These are phyloP conservation scores for Liposcelis brunnea DNA, from an alignment of 2,888 invertebrate species.

Conservation along the genomic window DNA sequence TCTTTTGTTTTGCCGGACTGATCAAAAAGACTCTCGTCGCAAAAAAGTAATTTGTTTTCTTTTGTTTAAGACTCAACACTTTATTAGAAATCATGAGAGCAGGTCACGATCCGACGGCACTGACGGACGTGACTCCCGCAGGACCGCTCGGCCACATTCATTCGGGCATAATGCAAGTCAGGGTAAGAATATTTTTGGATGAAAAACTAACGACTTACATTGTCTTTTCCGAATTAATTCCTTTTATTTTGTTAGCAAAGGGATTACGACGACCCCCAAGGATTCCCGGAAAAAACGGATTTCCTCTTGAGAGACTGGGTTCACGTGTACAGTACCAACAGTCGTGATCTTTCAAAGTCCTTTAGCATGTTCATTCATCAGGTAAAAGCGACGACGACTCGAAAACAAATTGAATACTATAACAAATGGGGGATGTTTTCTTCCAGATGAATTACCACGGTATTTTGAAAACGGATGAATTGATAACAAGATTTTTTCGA, in stretches of 20 bases:
- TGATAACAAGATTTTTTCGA: slow-evolving; percentile 92
- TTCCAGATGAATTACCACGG: slow-evolving; percentile 84
- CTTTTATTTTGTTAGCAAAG: not conserved
- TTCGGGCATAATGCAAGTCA: slow-evolving; percentile 72
- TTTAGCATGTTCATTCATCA: slow-evolving; percentile 85
- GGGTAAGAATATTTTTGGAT: slow-evolving; percentile 38
- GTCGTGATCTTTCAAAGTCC: slow-evolving; percentile 74
- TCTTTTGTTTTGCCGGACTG: slow-evolving; percentile 1
- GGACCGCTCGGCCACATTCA: slow-evolving; percentile 82
- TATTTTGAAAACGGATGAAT: slow-evolving; percentile 90
- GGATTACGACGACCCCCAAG: slow-evolving; percentile 85
- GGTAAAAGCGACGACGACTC: slow-evolving; percentile 24
- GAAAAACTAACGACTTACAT: too few species aligned
- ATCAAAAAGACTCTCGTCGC: too few species aligned
- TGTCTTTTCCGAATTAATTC: too few species aligned
- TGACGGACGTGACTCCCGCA: slow-evolving; percentile 53
- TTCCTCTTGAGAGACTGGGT: slow-evolving; percentile 91
- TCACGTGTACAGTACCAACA: slow-evolving; percentile 58
- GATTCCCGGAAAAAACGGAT: slow-evolving; percentile 88
- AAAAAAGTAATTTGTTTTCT: slow-evolving; percentile 36
- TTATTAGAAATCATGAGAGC: slow-evolving; percentile 68
- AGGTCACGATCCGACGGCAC: slow-evolving; percentile 51
- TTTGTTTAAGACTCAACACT: slow-evolving; percentile 48
- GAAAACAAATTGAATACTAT: too few species aligned
- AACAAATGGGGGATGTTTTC: too few species aligned